These are phyloP conservation scores for Crossaster papposus DNA, from an alignment of 53 echinoderm and acorn worm genomes.

Conservation along the genomic window DNA sequence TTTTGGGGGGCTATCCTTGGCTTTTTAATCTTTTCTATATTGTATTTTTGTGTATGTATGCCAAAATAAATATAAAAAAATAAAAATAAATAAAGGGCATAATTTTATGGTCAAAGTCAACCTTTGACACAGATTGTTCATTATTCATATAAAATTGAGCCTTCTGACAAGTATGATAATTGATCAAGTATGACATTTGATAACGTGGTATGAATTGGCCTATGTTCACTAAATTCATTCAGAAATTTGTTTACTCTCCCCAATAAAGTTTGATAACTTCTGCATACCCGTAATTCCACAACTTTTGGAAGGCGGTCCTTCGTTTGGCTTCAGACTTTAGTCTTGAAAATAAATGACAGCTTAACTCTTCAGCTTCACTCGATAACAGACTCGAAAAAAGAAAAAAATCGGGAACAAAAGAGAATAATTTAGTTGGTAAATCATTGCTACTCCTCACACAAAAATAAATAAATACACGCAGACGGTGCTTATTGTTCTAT, in stretches of 20 bases:
- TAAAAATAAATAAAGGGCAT: too few relatives aligned
- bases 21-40: too few relatives aligned
- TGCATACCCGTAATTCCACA: not conserved
- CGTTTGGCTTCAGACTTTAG: not conserved
- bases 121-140: too few relatives aligned
- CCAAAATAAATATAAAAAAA: too few relatives aligned
- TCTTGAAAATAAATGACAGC: conserved; percentile 27
- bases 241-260: not conserved
- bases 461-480: conserved; percentile 58
- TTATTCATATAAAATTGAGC: too few relatives aligned
- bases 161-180: too few relatives aligned
- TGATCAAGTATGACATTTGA: too few relatives aligned
- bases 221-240: not conserved
- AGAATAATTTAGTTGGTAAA: conserved; percentile 57
- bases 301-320: not conserved
- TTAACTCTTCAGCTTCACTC: not conserved
- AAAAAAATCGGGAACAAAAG: conserved; percentile 26
- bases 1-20: too few relatives aligned
- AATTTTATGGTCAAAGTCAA: too few relatives aligned
- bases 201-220: not conserved
- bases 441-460: conserved; percentile 40
- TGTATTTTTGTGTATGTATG: too few relatives aligned
- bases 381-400: conserved; percentile 9
- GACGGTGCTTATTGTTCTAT: conserved; percentile 58
- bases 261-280: conserved; percentile 18